Evolutionary conservation across 2,113 vertebrate species (phyloP), one percentile per base, ranked within the genome.

Genomic region (Zosterops japonicus): DNA sequence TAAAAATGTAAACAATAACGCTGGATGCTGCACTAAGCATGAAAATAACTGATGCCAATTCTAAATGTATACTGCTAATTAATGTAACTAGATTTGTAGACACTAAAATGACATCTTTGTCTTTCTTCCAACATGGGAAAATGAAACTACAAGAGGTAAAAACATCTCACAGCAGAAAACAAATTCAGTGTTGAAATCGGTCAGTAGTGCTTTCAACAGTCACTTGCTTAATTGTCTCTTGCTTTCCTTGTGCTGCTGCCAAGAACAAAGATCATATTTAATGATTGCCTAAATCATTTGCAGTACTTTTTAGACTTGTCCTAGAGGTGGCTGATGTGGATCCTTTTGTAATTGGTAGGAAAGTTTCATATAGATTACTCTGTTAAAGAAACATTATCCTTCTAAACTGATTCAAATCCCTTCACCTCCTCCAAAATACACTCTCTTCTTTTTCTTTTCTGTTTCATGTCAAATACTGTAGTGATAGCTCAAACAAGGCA

Each of bases 221-320:
- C 11, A 0, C 75, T 55, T 93, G 96, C 94, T 93, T 91, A 71
- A 89, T 87, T 78, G 94, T 97, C 93, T 93, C 87, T 93, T 90
- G 77, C 42, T 89, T 77, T 94, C 91, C 95, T 94, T 90, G 86
- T 89, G 79, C 83, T 93, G 63, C 81, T 95, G 91, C 91, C 69
- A 96, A 94, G 90, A 96, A 88, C 81, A 96, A 94, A 95, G 94
- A 88, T 88, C 91, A 83, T 50, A 59, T 69, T 94, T 92, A 94
- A 93, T 91, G 92, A 93, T 85, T 89, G 83, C 42, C 84, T 91
- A 89, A 86, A 92, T 77, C 1, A 94, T 93, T 86, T 65, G 52
- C 87, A 91, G 56, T 80, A 85, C 22, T 72, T 65, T 92, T 80
- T 64, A 83, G 78, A 79, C 33, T 94, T 96, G 63, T 71, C 76